Evolutionary conservation across 2,113 vertebrate species (phyloP), one percentile per base, ranked within the genome.

Genomic region (Leucopsar rothschildi): DNA sequence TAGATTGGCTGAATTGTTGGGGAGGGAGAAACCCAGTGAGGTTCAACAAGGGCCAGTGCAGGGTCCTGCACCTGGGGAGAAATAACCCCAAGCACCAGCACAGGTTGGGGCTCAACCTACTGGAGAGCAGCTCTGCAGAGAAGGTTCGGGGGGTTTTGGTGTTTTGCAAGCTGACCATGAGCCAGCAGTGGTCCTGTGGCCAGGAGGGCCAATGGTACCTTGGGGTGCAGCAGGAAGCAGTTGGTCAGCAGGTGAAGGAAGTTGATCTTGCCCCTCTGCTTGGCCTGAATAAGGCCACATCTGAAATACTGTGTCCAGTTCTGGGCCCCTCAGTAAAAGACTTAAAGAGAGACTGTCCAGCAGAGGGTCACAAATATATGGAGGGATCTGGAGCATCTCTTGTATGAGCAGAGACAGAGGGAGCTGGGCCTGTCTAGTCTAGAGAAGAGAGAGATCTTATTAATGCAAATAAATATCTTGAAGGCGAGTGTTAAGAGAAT

Each of bases 361-460:
- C 0, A 0, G 31, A 49, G 1, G 3, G 16, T 28, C 53, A 28
- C 15, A 66, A 29, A 73, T 8, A n/a, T 10, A 7, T 3, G 17
- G 20, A 37, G 33, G 18, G 44, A 15, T 59, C 33, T 39, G 33
- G 7, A 39, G 3, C 23, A 45, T 39, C 20, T 73, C 37, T 66
- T 4, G 2, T 37, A 5, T 29, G 42, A 80, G 21, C 15, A 59
- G 13, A 59, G 20, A 24, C n/a, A 33, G 27, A 23, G 9, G 12
- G 10, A 81, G 8, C 5, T 29, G 28, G 13, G 7, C 5, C 33
- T 82, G 5, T 88, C 59, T 29, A 33, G 21, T 27, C 31, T 42
- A 25, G 31, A 50, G 18, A 72, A 72, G 10, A 80, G 9, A 35
- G 11, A 4, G 11, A 21, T 57, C 25, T 42, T 15, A 50, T 31